Conservation (phyloP, 1,140 invertebrate species). For the Zeugodacus cucurbitae region DNA sequence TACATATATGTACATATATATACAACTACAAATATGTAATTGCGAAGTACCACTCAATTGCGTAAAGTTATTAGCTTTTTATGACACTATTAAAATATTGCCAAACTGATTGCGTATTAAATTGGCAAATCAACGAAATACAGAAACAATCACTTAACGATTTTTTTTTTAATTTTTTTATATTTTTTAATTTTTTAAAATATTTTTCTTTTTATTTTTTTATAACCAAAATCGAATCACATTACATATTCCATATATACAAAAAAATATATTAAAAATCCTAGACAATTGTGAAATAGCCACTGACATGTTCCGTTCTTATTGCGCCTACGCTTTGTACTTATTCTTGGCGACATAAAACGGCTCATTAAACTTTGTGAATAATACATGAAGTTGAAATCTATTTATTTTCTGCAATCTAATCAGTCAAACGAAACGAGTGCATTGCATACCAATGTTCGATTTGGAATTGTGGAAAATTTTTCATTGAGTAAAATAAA, state of each 20-base stretch:
- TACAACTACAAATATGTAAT: neutral
- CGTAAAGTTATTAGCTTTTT: neutral
- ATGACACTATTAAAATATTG: neutral
- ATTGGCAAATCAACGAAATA: neutral
- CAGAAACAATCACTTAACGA: neutral
- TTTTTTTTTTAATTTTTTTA: neutral
- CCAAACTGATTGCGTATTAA: neutral
- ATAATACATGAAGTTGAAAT: neutral
- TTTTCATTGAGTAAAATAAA: neutral
- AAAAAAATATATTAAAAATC: neutral
- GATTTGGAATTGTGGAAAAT: neutral
- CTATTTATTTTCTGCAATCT: neutral
- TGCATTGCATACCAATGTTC: neutral
- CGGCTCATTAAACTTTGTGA: neutral
- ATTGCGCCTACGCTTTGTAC: neutral
- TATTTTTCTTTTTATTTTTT: neutral
- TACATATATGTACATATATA: neutral
- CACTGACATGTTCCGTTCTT: neutral
- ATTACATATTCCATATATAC: neutral
- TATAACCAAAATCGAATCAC: neutral
- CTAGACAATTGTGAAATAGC: neutral
- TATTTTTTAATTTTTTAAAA: neutral
- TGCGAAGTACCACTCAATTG: neutral
- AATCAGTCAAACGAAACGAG: neutral
- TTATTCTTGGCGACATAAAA: neutral